Evolutionary conservation across 2,113 vertebrate species (phyloP), one percentile per base, ranked within the genome.

Genomic region (Misgurnus mizolepis): DNA sequence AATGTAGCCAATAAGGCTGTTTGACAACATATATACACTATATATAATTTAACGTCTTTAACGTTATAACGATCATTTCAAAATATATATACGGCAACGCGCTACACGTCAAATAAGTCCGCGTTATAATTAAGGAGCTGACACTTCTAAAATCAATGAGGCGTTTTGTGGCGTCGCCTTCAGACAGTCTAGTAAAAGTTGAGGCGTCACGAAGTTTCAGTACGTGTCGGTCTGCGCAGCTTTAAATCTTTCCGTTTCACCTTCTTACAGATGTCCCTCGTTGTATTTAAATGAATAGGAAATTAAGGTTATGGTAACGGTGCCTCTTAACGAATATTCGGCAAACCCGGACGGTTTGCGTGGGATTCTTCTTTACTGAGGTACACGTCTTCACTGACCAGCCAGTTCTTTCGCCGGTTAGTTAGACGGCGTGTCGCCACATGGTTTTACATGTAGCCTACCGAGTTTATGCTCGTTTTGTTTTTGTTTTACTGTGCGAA

Each of bases 371-470:
- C 7, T 40, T 55, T 14, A 56, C 74, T n/a, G 47, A 27, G 45
- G 39, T 14, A 45, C 40, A 60, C 53, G 17, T 58, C 40, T 39
- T 73, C 70, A 5, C 11, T 43, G 53, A 60, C 39, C 70, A 60
- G 18, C 55, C 70, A 22, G 39, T 22, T 73, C 1, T 60, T 73
- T 1, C 15, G 49, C 9, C 8, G 12, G 10, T 39, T 73, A 60
- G 55, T 87, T 34, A 84, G 71, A 86, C 83, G 82, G 83, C 85
- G 90, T 76, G 90, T 90, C 89, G 88, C 88, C 89, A 86, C 75
- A 85, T 79, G 86, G 84, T 84, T 86, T 88, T 74, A 88, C 87
- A 88, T 85, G 49, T 12, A 1, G 86, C 80, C 89, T 89, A 78
- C 22, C 14, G 5, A 41, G 49, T 18, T 12, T 73, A n/a, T 22